Base-by-base conservation (phyloP, 2,113 vertebrate species). In the Andinoacara biseriatus region DNA sequence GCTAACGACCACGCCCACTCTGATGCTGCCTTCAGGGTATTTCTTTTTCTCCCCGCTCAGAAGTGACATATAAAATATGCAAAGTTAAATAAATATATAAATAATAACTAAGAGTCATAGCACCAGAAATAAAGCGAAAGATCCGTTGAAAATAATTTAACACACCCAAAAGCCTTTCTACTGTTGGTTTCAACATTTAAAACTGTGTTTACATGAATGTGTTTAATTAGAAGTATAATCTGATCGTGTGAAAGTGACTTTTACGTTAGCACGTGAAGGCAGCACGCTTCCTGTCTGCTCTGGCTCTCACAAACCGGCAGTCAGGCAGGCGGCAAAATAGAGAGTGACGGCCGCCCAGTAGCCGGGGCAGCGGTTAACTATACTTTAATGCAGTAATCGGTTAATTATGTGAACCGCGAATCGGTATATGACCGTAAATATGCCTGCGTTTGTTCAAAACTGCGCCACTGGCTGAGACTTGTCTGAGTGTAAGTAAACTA, bases 281-380 rank as follows among this genome's bases (percentile, higher is more conserved):
- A 60, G 18, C 92, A 83, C 35, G 57, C 29, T 92, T 94, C 93
- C 93, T 88, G 76, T n/a, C 65, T 1, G 20, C 74, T 5, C 59
- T 5, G 59, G 74, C 77, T 10, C 22, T 33, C 20, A 31, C 18
- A 38, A 81, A 24, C 83, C 74, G 7, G 7, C 54, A 49, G 77
- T n/a, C 72, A 46, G 86, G 63, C 80, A 67, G 84, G 72, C 80
- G 74, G 84, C 56, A 61, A 57, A 89, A 87, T 76, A 76, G 69
- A 72, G 79, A 90, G 10, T 54, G 29, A 65, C 74, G 31, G 24
- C 33, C 8, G 54, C 57, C 26, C 35, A 58, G 26, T 29, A 11
- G 3, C 3, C 1, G 26, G 40, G 3, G n/a, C 1, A 10, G 22
- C 33, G 17, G 15, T n/a, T 38, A 7, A 8, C 10, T 0, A 5